Evolutionary conservation across 2,888 invertebrate genomes (phyloP).

Genomic region (Amphipoea lucens): DNA sequence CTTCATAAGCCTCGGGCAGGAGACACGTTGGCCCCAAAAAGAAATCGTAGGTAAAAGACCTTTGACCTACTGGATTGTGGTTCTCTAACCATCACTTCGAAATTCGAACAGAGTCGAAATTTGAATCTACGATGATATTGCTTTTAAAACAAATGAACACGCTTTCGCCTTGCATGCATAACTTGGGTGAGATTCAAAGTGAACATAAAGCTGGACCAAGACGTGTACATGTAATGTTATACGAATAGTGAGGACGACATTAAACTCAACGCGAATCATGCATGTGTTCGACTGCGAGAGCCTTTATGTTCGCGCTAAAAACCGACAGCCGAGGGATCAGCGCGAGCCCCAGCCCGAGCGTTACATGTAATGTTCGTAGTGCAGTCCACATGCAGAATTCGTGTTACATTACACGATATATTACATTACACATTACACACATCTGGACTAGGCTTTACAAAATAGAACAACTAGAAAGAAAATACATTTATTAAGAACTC

Average conservation of each 20-base stretch:
- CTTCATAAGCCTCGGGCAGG: no score
- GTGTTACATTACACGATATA: neutral
- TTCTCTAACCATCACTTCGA: neutral
- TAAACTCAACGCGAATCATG: neutral
- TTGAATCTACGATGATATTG: neutral
- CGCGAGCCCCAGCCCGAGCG: no score
- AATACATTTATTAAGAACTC: neutral
- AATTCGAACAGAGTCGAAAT: neutral
- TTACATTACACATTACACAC: neutral
- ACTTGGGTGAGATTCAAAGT: neutral
- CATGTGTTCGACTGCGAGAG: neutral
- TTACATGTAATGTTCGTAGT: neutral
- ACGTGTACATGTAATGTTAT: neutral
- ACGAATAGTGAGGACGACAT: neutral
- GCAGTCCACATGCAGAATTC: neutral
- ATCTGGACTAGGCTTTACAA: neutral
- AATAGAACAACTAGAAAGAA: neutral
- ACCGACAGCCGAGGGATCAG: neutral
- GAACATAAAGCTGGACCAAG: neutral
- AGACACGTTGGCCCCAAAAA: neutral
- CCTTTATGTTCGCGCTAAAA: neutral
- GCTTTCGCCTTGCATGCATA: neutral
- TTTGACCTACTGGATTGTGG: neutral
- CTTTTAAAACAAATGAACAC: neutral
- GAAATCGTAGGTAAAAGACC: neutral